Percentiles rank a stretch among this genome's conserved stretches.
These are phyloP conservation scores for Psococerastis gibbosa DNA, from an alignment of 2,888 invertebrate species.

Conservation along the genomic window DNA sequence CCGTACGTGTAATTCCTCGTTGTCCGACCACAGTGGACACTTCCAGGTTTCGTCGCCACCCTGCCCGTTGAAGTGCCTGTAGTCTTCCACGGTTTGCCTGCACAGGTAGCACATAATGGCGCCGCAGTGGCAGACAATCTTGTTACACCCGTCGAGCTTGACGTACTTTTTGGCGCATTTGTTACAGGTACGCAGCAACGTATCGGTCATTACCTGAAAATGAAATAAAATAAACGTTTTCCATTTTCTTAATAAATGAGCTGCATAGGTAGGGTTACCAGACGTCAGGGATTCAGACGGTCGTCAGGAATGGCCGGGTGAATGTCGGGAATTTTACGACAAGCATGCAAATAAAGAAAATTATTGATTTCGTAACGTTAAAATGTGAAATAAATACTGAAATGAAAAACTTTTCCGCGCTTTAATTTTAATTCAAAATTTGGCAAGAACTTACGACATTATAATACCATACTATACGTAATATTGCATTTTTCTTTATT, in stretches of 20 bases:
- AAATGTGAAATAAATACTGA: no score
- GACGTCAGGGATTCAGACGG: not conserved
- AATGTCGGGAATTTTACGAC: no score
- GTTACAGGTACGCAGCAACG: conserved; percentile 26
- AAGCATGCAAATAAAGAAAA: no score
- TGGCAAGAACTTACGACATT: no score
- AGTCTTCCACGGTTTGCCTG: conserved; percentile 29
- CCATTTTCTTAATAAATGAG: not conserved
- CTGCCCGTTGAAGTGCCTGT: conserved; percentile 33
- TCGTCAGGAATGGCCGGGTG: no score
- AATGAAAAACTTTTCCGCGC: no score
- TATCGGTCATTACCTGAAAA: not conserved
- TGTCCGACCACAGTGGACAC: conserved; percentile 12
- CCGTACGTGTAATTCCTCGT: conserved; percentile 9
- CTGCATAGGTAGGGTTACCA: not conserved
- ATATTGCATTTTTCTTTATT: not conserved
- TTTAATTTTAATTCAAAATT: no score
- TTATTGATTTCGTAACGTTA: not conserved
- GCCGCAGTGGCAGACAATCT: conserved; percentile 36
- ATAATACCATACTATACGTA: no score
- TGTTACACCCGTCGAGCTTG: conserved; percentile 36
- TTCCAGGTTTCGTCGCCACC: conserved; percentile 21
- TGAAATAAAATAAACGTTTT: not conserved
- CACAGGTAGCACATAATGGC: conserved; percentile 37
- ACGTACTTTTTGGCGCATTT: conserved; percentile 30